Evolutionary conservation across 2,888 invertebrate species (phyloP).

Genomic region (Lymantria dispar): DNA sequence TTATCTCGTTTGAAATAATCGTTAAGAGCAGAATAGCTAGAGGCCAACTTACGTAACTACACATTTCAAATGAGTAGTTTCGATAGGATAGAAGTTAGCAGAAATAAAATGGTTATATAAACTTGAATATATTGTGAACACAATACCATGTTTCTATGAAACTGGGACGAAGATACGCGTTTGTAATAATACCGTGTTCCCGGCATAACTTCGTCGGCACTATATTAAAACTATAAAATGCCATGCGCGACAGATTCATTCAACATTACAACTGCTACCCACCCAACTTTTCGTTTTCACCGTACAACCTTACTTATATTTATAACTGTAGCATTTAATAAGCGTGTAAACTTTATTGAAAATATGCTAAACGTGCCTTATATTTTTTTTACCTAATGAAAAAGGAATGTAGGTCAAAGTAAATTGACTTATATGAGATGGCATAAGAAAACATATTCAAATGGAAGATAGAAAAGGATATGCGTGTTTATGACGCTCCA

Average conservation of each 20-base stretch:
- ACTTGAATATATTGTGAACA: slow-evolving; percentile 33
- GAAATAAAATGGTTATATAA: no score
- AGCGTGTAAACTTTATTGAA: slow-evolving; percentile 45
- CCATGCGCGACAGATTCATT: slow-evolving; percentile 57
- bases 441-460: slow-evolving; percentile 59
- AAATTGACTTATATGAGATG: slow-evolving; percentile 26
- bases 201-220: slow-evolving; percentile 60
- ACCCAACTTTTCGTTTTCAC: slow-evolving; percentile 48
- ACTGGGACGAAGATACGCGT: slow-evolving; percentile 50
- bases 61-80: slow-evolving; percentile 14
- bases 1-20: slow-evolving; percentile 13
- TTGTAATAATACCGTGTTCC: slow-evolving; percentile 63
- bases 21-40: slow-evolving; percentile 6
- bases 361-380: slow-evolving; percentile 38
- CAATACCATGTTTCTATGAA: slow-evolving; percentile 34
- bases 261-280: slow-evolving; percentile 41
- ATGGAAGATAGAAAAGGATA: slow-evolving; percentile 69
- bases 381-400: slow-evolving; percentile 33
- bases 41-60: slow-evolving; percentile 18
- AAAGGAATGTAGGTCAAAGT: slow-evolving; percentile 28
- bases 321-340: slow-evolving; percentile 51
- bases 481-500: slow-evolving; percentile 72
- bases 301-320: slow-evolving; percentile 48
- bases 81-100: no score
- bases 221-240: slow-evolving; percentile 57